These are phyloP conservation scores for Sipha maydis DNA, from an alignment of 2,888 invertebrate genomes.

Conservation along the genomic window DNA sequence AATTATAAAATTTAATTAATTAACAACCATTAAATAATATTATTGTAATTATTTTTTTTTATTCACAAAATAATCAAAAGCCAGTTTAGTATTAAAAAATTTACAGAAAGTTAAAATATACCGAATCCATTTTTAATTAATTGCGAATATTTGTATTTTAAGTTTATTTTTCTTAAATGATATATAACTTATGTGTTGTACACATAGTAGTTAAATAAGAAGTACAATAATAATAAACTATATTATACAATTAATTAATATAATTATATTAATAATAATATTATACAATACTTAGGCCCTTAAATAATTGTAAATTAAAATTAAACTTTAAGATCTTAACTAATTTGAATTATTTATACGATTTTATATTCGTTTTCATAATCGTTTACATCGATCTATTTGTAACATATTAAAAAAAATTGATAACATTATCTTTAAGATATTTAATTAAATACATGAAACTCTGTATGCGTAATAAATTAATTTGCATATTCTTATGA, in stretches of 20 bases:
- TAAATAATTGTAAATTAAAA: not conserved
- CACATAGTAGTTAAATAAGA: not conserved
- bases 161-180: not conserved
- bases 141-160: not conserved
- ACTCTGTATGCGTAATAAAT: too few species aligned
- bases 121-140: not conserved
- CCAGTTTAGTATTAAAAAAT: not conserved
- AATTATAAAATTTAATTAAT: not conserved
- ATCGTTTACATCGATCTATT: not conserved
- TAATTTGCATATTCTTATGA: too few species aligned
- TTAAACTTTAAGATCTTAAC: not conserved
- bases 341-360: not conserved
- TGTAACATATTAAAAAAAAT: not conserved
- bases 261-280: not conserved
- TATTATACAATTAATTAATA: not conserved
- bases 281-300: not conserved
- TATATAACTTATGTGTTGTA: not conserved
- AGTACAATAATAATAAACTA: not conserved
- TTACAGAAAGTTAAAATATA: not conserved
- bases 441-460: too few species aligned
- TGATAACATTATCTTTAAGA: too few species aligned
- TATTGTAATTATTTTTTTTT: conserved; percentile 5
- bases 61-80: conserved; percentile 16
- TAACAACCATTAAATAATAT: not conserved
- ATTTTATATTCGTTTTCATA: not conserved